Percentiles rank a stretch among this genome's conserved stretches.
Conservation (phyloP, 1,140 invertebrate genomes). For the Diorhabda elongata region DNA sequence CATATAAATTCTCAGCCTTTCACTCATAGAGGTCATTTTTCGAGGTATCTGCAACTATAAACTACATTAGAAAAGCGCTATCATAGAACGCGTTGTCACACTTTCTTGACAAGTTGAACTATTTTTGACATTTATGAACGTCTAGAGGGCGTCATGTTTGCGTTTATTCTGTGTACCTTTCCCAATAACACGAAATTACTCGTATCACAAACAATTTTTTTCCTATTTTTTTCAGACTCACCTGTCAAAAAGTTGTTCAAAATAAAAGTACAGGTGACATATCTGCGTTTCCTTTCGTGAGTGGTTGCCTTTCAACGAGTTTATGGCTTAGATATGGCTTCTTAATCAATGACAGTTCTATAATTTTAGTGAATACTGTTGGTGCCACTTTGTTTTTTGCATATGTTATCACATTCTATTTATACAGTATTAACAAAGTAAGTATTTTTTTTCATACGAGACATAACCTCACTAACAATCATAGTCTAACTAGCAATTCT, state of each 20-base stretch:
- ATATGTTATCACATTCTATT: conserved; percentile 60
- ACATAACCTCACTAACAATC: too few species aligned
- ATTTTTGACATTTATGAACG: too few species aligned
- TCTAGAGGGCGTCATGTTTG: too few species aligned
- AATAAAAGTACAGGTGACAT: conserved; percentile 65
- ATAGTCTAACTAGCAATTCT: too few species aligned
- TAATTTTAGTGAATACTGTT: conserved; percentile 66
- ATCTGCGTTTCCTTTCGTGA: conserved; percentile 69
- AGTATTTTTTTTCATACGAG: conserved; percentile 12
- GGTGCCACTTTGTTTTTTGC: conserved; percentile 61
- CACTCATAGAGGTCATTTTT: too few species aligned
- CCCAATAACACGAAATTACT: conserved; percentile 13
- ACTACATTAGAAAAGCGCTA: too few species aligned
- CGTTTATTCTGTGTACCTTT: conserved; percentile 16
- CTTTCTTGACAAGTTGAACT: too few species aligned
- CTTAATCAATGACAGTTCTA: conserved; percentile 59
- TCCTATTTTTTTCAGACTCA: conserved; percentile 53
- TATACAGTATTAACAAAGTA: conserved; percentile 61
- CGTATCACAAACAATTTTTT: too few species aligned
- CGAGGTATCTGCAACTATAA: too few species aligned
- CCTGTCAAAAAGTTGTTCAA: conserved; percentile 62
- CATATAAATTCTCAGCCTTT: too few species aligned
- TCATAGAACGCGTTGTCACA: too few species aligned
- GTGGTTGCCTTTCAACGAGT: conserved; percentile 66
- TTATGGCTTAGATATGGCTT: conserved; percentile 69